Conservation (phyloP, 1,140 invertebrate genomes). For the Melanaphis sacchari region DNA sequence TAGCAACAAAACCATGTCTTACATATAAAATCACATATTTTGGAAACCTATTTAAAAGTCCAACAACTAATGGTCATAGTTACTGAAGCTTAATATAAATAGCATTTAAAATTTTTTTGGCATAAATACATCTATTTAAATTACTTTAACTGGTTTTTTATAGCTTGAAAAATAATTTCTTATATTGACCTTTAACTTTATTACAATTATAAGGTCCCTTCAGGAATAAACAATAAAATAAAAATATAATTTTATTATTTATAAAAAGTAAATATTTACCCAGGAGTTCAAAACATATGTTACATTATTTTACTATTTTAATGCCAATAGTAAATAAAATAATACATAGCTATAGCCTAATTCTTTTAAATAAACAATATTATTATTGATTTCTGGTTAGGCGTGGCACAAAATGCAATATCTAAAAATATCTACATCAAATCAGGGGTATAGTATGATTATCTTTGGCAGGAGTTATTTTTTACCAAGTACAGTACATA, state of each 20-base stretch:
- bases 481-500: background rate
- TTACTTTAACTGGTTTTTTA: background rate
- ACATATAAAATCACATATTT: too few relatives aligned
- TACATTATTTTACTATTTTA: background rate
- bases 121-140: background rate
- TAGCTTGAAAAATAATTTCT: background rate
- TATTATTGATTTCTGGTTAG: constrained; percentile 54
- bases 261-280: background rate
- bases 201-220: background rate
- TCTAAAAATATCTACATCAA: constrained; percentile 51
- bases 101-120: constrained; percentile 26
- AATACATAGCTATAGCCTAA: background rate
- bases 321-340: constrained; percentile 21
- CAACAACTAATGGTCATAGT: too few relatives aligned
- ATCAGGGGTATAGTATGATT: constrained; percentile 12
- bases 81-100: background rate
- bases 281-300: background rate
- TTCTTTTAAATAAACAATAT: constrained; percentile 44
- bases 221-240: background rate
- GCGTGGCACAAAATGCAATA: constrained; percentile 48
- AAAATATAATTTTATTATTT: background rate
- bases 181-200: constrained; percentile 20
- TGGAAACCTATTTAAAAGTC: too few relatives aligned
- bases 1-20: too few relatives aligned
- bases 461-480: constrained; percentile 22